A percentile compares a stretch with the other conserved stretches of the same genome.
Evolutionary conservation across 2,797 vertebrate genomes (phyloP).

Genomic region (Dicrostonyx torquatus): DNA sequence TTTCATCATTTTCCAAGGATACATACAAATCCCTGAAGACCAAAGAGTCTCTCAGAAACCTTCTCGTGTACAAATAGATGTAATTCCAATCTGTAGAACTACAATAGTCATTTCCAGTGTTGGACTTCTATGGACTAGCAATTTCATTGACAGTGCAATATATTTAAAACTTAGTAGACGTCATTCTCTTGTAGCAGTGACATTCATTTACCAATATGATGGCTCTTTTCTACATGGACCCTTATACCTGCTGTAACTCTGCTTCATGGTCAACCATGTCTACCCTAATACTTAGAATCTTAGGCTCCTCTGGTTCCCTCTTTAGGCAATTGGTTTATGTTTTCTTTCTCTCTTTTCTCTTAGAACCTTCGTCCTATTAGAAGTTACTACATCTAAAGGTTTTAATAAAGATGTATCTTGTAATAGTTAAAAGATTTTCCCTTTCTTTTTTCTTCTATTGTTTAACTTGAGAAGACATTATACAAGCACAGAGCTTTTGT

Average conservation of each 20-base stretch:
- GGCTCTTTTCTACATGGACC: not conserved
- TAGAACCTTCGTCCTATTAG: not conserved
- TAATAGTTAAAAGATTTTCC: not conserved
- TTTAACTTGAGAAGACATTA: constrained; percentile 8
- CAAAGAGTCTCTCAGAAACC: not conserved
- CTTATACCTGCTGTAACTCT: not conserved
- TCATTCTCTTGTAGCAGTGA: not conserved
- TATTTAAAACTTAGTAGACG: not conserved
- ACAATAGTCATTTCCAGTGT: not conserved
- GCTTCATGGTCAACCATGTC: not conserved
- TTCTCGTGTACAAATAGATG: not conserved
- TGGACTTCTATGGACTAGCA: not conserved
- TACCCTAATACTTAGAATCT: not conserved
- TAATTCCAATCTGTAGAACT: not conserved
- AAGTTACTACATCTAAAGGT: constrained; percentile 12
- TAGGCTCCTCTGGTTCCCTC: not conserved
- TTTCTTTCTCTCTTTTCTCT: not conserved
- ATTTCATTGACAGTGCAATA: not conserved
- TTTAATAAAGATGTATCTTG: constrained; percentile 15
- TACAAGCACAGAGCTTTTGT: not conserved
- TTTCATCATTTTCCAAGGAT: not conserved
- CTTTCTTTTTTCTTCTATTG: constrained; percentile 20
- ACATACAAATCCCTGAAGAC: not conserved
- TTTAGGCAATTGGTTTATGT: not conserved
- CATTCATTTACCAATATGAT: not conserved